Conservation (phyloP, 2,888 invertebrate genomes). For the Drosophila subsilvestris region DNA sequence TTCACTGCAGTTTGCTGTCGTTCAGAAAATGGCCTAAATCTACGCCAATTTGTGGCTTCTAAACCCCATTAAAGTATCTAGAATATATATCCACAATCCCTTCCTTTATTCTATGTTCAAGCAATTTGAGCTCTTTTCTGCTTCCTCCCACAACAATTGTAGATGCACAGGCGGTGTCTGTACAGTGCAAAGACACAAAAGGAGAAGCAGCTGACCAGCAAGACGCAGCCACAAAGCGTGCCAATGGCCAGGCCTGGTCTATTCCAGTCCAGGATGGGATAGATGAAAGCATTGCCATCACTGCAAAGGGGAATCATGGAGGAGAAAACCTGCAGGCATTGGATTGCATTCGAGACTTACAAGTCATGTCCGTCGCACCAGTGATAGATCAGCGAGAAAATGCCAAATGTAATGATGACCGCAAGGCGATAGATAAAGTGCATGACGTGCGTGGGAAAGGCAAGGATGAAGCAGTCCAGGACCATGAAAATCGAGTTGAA, state of each 20-base stretch:
- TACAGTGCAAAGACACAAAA: conserved; percentile 70
- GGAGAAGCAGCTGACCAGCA: conserved; percentile 58
- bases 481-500: too few relatives aligned
- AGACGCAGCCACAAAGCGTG: conserved; percentile 55
- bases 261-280: conserved; percentile 90
- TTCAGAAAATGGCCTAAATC: conserved; percentile 94
- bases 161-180: conserved; percentile 44
- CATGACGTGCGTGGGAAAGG: too few relatives aligned
- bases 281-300: too few relatives aligned
- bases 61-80: conserved; percentile 19
- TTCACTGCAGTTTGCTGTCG: conserved; percentile 94
- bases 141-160: conserved; percentile 42
- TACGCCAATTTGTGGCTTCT: conserved; percentile 1
- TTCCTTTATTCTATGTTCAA: background rate
- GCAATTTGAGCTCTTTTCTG: background rate
- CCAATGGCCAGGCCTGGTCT: conserved; percentile 85
- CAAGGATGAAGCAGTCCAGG: too few relatives aligned
- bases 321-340: too few relatives aligned
- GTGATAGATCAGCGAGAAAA: too few relatives aligned
- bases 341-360: too few relatives aligned
- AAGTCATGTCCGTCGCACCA: too few relatives aligned
- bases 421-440: too few relatives aligned
- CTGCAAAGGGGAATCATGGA: too few relatives aligned
- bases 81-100: background rate
- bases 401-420: too few relatives aligned